Evolutionary conservation across 37 sponge, comb jelly and placozoan species (phyloP).

Genomic region (Axinella damicornis): DNA sequence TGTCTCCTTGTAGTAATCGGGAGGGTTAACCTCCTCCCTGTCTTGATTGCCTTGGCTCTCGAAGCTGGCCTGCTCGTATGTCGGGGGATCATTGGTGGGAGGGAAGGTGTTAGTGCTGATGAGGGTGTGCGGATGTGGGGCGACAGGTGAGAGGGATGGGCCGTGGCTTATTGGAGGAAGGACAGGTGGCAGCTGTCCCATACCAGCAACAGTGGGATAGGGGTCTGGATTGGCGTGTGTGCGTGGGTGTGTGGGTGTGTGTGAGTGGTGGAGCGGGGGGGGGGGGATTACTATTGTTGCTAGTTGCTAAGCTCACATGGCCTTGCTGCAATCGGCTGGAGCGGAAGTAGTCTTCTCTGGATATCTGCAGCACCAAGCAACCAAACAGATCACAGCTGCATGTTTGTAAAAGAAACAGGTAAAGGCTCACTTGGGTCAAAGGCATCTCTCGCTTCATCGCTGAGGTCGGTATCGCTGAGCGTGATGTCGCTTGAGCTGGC

Average conservation of each 20-base stretch:
- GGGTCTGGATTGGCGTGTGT: too few relatives aligned
- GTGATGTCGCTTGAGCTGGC: too few relatives aligned
- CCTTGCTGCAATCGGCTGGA: not conserved
- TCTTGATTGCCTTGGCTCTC: not conserved
- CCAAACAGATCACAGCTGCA: not conserved
- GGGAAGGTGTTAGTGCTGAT: not conserved
- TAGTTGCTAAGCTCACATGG: too few relatives aligned
- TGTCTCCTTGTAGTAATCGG: too few relatives aligned
- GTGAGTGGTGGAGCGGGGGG: too few relatives aligned
- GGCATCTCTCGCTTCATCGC: slow-evolving; percentile 30
- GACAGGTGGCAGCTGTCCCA: too few relatives aligned
- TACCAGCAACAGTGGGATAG: too few relatives aligned
- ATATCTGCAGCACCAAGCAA: slow-evolving; percentile 9
- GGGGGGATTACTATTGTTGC: too few relatives aligned
- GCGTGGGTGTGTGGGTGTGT: too few relatives aligned
- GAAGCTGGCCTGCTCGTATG: slow-evolving; percentile 13
- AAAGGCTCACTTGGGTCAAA: slow-evolving; percentile 41
- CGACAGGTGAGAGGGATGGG: too few relatives aligned
- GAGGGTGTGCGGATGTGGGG: not conserved
- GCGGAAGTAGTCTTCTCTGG: not conserved
- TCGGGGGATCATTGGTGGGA: not conserved
- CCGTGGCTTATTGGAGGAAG: not conserved
- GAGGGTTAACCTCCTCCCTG: too few relatives aligned
- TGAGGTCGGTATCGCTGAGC: slow-evolving; percentile 6
- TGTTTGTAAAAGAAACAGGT: too few relatives aligned